Base-by-base conservation (phyloP, 2,797 vertebrate genomes). In the Micropoecilia bifurca region DNA sequence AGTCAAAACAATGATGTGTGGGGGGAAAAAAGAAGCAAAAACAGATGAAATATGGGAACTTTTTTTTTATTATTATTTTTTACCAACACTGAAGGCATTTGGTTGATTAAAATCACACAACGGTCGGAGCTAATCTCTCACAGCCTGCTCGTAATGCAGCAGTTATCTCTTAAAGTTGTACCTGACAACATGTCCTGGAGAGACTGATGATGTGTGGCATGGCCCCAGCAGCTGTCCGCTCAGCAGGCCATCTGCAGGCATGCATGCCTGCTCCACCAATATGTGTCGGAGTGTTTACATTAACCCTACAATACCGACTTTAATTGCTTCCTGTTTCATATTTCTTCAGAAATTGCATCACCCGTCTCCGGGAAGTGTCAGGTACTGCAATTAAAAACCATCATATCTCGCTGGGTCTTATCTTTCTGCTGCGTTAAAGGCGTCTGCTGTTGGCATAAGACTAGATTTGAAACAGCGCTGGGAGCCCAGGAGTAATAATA, bases 141-240 rank as follows among this genome's bases (percentile, higher is more conserved):
- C 71, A 43, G 75, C 41, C 77, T 81, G 13, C 66, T 75, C 41
- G 73, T 78, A 72, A 76, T 80, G 20, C 81, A 83, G 85, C 47
- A 13, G 69, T 85, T 85, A 85, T 89, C 73, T 92, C 74, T 83
- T 75, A 69, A 88, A 84, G 83, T 77, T 76, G 81, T 66, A 88
- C 78, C 79, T 79, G 76, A 89, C 86, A 75, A 84, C 86, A 71
- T 82, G 76, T 86, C 79, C 82, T 46, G 79, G 81, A 83, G 87
- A 88, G 90, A 92, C 90, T 91, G 83, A 90, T 82, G 79, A 87
- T 45, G 68, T 83, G 85, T 91, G 88, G 86, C 82, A 82, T 41
- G 33, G 77, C 78, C 78, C 80, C 88, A 87, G 82, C 84, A 81
- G 74, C 75, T 55, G 22, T 89, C 86, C 75, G 71, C 79, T 53